phyloP scores from a whole-genome alignment of 2,113 vertebrate genomes.

The Phocoena phocoena region DNA sequence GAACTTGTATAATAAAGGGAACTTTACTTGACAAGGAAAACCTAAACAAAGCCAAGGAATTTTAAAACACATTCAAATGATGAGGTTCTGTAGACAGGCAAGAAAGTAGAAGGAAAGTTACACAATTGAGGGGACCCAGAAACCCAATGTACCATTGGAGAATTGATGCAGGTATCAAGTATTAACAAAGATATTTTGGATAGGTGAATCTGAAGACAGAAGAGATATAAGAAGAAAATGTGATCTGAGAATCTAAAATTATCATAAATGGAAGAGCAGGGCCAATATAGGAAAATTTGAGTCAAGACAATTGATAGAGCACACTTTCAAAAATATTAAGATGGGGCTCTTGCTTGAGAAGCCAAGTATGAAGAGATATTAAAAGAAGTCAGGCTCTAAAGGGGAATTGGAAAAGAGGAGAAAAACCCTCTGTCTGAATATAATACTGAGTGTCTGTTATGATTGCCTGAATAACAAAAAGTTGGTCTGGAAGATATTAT shows the following conservation, averaged over 20 bases:
- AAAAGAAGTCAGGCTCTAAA: neutral
- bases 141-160: neutral
- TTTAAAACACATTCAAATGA: slow-evolving; percentile 13
- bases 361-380: neutral
- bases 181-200: neutral
- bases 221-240: neutral
- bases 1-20: neutral
- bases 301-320: neutral
- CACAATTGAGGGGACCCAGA: neutral
- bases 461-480: neutral
- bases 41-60: neutral
- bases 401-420: neutral
- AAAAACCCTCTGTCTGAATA: neutral
- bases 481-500: slow-evolving; percentile 69
- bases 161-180: neutral
- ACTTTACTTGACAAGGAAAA: neutral
- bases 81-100: neutral
- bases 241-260: neutral
- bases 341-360: neutral
- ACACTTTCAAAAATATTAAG: neutral
- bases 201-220: neutral
- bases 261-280: neutral
- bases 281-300: neutral
- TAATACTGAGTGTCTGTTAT: neutral
- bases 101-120: neutral